Evolutionary conservation across 2,113 vertebrate species (phyloP).

Genomic region (Cheirogaleus medius): DNA sequence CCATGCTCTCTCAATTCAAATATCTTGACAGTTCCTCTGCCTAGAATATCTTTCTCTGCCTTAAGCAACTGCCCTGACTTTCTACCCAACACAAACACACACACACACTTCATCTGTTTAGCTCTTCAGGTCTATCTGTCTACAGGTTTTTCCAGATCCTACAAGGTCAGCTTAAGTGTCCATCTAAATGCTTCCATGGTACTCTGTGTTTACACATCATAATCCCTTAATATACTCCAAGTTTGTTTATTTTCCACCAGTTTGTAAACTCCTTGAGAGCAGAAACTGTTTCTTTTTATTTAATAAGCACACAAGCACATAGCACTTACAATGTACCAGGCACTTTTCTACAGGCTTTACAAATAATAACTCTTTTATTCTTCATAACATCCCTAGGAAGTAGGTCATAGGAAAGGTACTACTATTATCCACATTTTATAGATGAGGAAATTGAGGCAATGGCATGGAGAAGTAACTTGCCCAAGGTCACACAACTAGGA

Average conservation of each 20-base stretch:
- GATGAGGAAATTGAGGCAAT: not conserved
- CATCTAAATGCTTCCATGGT: not conserved
- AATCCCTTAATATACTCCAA: not conserved
- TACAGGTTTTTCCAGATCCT: not conserved
- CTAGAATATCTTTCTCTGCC: not conserved
- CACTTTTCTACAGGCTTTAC: not conserved
- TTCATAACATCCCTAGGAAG: not conserved
- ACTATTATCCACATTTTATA: not conserved
- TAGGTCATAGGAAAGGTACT: conserved; percentile 1
- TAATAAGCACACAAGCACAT: not conserved
- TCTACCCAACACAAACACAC: not conserved
- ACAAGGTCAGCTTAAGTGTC: not conserved
- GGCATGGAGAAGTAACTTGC: not conserved
- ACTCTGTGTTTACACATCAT: not conserved
- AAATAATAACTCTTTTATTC: not conserved
- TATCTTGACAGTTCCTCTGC: not conserved
- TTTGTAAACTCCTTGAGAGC: not conserved
- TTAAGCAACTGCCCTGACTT: not conserved
- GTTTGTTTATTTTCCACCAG: not conserved
- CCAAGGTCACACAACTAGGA: not conserved
- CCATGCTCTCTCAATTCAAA: not conserved
- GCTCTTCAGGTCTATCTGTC: not conserved
- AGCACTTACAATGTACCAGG: not conserved
- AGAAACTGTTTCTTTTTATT: not conserved
- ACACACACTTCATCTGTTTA: not conserved